Conservation (phyloP, 2,888 invertebrate species). For the Cyclophora punctaria region DNA sequence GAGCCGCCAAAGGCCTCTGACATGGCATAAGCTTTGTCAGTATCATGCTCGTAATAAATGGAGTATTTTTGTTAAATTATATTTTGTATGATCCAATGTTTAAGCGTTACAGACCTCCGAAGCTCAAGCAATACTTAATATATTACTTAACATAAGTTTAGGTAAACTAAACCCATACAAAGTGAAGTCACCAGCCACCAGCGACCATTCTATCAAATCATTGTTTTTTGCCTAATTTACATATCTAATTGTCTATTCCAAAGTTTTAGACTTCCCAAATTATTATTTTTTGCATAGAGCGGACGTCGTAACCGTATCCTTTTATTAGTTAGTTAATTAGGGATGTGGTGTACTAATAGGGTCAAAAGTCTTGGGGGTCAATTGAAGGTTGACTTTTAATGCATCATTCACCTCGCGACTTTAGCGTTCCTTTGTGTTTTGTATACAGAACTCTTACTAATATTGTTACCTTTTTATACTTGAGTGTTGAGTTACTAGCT, state of each 20-base stretch:
- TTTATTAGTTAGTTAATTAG: slow-evolving; percentile 43
- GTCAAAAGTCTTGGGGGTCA: slow-evolving; percentile 43
- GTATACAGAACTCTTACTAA: background rate
- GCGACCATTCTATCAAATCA: too few species aligned
- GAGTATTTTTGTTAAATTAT: too few species aligned
- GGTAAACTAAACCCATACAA: too few species aligned
- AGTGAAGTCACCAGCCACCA: too few species aligned
- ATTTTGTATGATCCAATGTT: too few species aligned
- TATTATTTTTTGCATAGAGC: slow-evolving; percentile 22
- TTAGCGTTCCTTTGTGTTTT: slow-evolving; percentile 4
- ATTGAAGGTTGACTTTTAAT: slow-evolving; percentile 39
- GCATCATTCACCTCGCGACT: slow-evolving; percentile 10
- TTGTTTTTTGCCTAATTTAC: slow-evolving; percentile 7
- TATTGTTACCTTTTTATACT: slow-evolving; percentile 13
- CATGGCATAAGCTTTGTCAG: too few species aligned
- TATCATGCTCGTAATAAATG: too few species aligned
- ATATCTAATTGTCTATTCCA: slow-evolving; percentile 8
- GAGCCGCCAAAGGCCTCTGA: too few species aligned
- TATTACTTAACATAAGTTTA: too few species aligned
- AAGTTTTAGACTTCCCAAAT: slow-evolving; percentile 10
- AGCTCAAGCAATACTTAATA: too few species aligned
- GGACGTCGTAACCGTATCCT: slow-evolving; percentile 45
- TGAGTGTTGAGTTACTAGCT: background rate
- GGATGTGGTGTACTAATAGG: slow-evolving; percentile 34
- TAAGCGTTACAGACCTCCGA: too few species aligned